phyloP scores from a whole-genome alignment of 1,140 invertebrate genomes.

The fruit fly (Drosophila melanogaster) region DNA sequence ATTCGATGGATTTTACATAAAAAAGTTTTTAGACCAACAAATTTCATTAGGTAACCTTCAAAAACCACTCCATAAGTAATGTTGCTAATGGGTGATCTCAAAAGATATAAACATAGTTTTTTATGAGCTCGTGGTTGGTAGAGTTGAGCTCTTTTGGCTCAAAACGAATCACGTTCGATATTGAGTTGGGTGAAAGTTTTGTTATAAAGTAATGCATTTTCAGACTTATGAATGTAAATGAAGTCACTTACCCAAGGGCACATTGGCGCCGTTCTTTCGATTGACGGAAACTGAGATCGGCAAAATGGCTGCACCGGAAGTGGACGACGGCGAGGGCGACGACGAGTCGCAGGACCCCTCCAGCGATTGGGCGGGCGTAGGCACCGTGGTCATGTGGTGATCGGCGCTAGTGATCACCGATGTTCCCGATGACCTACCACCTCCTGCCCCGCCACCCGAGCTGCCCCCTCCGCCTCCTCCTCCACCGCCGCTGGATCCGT shows the following conservation, averaged over 20 bases:
- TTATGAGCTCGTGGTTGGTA: too few species aligned
- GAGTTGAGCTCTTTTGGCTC: too few species aligned
- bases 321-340: constrained; percentile 82
- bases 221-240: too few species aligned
- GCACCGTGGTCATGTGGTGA: constrained; percentile 77
- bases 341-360: constrained; percentile 83
- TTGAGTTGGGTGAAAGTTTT: too few species aligned
- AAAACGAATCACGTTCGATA: too few species aligned
- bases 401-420: constrained; percentile 72
- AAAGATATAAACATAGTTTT: too few species aligned
- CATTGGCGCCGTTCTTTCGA: constrained; percentile 80
- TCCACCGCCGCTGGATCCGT: constrained; percentile 66
- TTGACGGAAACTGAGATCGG: constrained; percentile 79
- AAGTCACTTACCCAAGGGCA: constrained; percentile 73
- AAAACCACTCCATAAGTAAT: too few species aligned
- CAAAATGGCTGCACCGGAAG: constrained; percentile 73
- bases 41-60: too few species aligned
- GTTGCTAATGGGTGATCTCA: too few species aligned
- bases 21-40: too few species aligned
- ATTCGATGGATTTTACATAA: too few species aligned
- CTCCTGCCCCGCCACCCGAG: constrained; percentile 11
- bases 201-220: too few species aligned
- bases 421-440: constrained; percentile 26
- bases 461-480: constrained; percentile 7
- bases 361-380: constrained; percentile 79